Conservation (phyloP, 1,140 invertebrate species). For the Drosophila virilis region DNA sequence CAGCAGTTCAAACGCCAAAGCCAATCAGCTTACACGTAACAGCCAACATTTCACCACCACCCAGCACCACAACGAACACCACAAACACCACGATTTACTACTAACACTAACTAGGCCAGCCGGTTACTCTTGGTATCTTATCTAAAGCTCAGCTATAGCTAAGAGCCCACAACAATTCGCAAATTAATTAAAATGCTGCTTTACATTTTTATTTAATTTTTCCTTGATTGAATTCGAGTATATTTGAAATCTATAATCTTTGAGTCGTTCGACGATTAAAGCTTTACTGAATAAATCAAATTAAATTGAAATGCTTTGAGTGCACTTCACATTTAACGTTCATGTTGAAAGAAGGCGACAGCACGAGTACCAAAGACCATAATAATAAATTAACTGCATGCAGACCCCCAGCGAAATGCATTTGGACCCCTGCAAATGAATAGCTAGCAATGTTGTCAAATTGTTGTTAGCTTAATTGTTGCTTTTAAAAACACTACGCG, state of each 20-base stretch:
- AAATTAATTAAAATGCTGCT: slow-evolving; percentile 59
- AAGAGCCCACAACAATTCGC: slow-evolving; percentile 76
- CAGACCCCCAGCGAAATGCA: slow-evolving; percentile 5
- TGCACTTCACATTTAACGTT: slow-evolving; percentile 2
- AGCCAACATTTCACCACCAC: slow-evolving; percentile 14
- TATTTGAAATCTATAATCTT: slow-evolving; percentile 47
- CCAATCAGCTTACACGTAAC: slow-evolving; percentile 26
- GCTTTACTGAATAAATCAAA: slow-evolving; percentile 59
- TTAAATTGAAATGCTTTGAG: background rate
- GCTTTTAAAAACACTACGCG: slow-evolving; percentile 72
- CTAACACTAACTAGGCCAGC: slow-evolving; percentile 43
- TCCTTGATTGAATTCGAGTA: slow-evolving; percentile 30
- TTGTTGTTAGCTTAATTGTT: slow-evolving; percentile 37
- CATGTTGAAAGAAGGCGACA: slow-evolving; percentile 57
- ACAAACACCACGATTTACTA: slow-evolving; percentile 41
- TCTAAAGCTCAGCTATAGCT: slow-evolving; percentile 69
- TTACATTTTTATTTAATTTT: slow-evolving; percentile 32
- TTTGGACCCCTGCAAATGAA: slow-evolving; percentile 15
- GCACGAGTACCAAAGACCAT: slow-evolving; percentile 54
- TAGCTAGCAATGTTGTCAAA: slow-evolving; percentile 23
- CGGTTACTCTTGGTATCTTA: slow-evolving; percentile 27
- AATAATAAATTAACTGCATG: background rate
- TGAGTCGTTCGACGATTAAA: slow-evolving; percentile 77
- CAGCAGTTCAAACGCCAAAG: slow-evolving; percentile 37
- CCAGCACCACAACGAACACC: slow-evolving; percentile 18